phyloP scores from a whole-genome alignment of 2,113 vertebrate species.

The Bagarius yarrelli region DNA sequence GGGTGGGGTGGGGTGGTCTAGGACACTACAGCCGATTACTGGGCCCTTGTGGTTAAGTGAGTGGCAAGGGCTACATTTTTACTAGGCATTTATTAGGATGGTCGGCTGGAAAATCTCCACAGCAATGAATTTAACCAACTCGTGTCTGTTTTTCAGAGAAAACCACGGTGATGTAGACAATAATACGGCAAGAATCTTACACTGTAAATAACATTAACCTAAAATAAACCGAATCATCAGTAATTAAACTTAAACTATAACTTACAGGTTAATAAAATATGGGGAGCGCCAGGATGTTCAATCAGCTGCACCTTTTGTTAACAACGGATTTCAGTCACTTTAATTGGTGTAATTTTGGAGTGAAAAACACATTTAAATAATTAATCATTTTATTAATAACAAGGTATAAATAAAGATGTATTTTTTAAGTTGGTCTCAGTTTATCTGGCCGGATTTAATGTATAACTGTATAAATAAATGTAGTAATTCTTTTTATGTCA shows the following conservation, averaged over 20 bases:
- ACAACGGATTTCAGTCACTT: not conserved
- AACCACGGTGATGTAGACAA: not conserved
- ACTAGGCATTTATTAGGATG: not conserved
- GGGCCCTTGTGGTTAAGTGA: constrained; percentile 7
- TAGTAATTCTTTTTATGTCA: too few relatives aligned
- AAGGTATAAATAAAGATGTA: not conserved
- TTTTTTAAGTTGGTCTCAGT: too few relatives aligned
- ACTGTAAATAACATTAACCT: not conserved
- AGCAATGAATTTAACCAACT: not conserved
- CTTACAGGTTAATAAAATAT: not conserved
- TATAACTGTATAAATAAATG: too few relatives aligned
- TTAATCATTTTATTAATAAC: not conserved
- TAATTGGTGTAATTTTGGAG: not conserved
- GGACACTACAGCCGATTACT: not conserved
- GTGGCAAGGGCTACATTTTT: constrained; percentile 15
- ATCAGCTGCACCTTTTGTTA: not conserved
- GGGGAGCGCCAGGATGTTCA: not conserved
- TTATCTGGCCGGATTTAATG: not conserved
- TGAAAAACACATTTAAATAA: not conserved
- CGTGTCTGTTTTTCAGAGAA: not conserved
- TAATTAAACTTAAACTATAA: not conserved
- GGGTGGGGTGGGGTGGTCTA: not conserved
- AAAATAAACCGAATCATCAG: not conserved
- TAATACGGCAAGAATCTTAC: not conserved
- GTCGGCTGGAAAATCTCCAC: not conserved